phyloP scores from a whole-genome alignment of 2,888 invertebrate genomes.

The Stenolophus ochropezus region DNA sequence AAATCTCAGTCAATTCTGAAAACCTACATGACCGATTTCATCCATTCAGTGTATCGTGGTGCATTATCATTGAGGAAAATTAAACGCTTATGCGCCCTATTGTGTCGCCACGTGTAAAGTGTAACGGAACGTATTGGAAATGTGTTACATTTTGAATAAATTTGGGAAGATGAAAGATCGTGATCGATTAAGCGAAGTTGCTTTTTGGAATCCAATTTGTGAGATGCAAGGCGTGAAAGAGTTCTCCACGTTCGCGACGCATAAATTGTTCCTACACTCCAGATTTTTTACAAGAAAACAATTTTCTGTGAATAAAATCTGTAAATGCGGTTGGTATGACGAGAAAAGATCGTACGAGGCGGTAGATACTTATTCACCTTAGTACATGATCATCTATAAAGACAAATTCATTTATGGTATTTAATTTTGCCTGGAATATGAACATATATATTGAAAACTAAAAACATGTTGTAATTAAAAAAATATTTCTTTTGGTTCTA shows the following conservation, averaged over 20 bases:
- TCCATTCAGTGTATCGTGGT: not conserved
- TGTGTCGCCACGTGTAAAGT: not conserved
- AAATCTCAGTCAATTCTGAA: no score
- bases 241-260: constrained; percentile 3
- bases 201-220: constrained; percentile 34
- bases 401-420: no score
- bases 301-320: constrained; percentile 44
- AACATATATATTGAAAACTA: no score
- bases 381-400: not conserved
- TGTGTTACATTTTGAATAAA: not conserved
- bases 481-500: no score
- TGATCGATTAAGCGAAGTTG: constrained; percentile 17
- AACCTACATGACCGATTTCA: not conserved
- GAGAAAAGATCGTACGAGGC: not conserved
- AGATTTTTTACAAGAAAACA: constrained; percentile 42
- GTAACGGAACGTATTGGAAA: not conserved
- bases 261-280: constrained; percentile 23
- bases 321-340: constrained; percentile 30
- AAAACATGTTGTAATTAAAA: no score
- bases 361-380: not conserved
- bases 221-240: constrained; percentile 33
- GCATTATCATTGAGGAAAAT: not conserved
- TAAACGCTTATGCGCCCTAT: not conserved
- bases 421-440: no score
- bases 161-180: constrained; percentile 28